A percentile compares a stretch with the other conserved stretches of the same genome.
Evolutionary conservation across 2,888 invertebrate genomes (phyloP).

Genomic region (Philonicus albiceps): DNA sequence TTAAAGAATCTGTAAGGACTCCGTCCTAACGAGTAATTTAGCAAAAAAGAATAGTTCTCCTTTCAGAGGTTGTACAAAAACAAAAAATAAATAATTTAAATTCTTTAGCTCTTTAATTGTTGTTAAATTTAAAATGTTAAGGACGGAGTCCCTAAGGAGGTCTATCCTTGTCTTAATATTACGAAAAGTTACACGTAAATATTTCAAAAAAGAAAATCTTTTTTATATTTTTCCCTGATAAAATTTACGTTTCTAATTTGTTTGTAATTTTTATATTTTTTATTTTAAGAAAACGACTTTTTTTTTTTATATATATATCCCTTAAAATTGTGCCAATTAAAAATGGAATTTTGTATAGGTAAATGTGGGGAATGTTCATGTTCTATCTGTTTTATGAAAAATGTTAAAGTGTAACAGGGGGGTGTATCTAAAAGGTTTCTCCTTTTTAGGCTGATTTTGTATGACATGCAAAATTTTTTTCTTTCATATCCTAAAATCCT

Average conservation of each 20-base stretch:
- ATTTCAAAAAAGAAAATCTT: too few relatives aligned
- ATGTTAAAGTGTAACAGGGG: background rate
- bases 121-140: background rate
- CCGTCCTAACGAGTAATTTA: background rate
- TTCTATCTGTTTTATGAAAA: too few relatives aligned
- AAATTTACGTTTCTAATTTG: too few relatives aligned
- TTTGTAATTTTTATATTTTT: background rate
- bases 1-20: background rate
- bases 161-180: background rate
- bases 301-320: background rate
- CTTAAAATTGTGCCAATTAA: background rate
- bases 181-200: background rate
- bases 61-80: too few relatives aligned
- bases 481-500: background rate
- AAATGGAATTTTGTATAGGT: background rate
- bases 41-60: too few relatives aligned
- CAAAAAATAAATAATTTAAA: too few relatives aligned
- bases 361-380: background rate
- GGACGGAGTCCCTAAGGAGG: background rate
- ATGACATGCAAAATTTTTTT: background rate
- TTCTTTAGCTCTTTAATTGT: too few relatives aligned
- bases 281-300: background rate
- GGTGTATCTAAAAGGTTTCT: background rate
- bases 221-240: too few relatives aligned
- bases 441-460: background rate